Conservation (phyloP, 1,140 invertebrate species). For the Zelostemma sp. region DNA sequence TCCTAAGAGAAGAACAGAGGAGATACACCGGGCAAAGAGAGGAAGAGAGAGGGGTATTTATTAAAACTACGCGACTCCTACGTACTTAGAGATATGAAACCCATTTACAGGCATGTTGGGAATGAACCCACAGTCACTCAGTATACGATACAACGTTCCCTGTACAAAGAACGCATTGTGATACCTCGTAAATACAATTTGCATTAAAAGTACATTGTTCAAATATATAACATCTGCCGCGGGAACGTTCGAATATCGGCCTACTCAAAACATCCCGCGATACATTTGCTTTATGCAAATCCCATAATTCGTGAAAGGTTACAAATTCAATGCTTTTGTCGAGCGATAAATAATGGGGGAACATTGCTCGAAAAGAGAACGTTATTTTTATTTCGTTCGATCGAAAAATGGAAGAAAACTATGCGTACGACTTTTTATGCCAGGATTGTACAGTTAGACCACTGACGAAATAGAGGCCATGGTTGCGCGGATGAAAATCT, state of each 20-base stretch:
- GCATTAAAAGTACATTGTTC: conserved; percentile 44
- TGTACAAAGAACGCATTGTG: conserved; percentile 37
- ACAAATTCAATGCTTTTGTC: background rate
- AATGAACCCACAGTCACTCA: conserved; percentile 36
- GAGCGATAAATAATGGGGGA: too few relatives aligned
- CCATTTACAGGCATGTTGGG: conserved; percentile 47
- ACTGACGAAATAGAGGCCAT: conserved; percentile 17
- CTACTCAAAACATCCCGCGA: conserved; percentile 9
- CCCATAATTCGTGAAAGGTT: conserved; percentile 10
- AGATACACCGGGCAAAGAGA: conserved; percentile 40
- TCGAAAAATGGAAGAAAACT: too few relatives aligned
- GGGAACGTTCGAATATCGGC: conserved; percentile 15
- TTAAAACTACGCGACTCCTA: conserved; percentile 52
- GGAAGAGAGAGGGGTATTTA: conserved; percentile 47
- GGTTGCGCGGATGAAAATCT: conserved; percentile 55
- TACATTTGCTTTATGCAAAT: conserved; percentile 26
- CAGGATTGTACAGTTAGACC: conserved; percentile 34
- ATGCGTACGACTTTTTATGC: too few relatives aligned
- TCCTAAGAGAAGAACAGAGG: conserved; percentile 51
- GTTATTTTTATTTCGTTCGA: too few relatives aligned
- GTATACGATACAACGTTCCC: conserved; percentile 30
- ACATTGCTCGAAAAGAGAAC: too few relatives aligned
- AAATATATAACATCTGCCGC: conserved; percentile 39
- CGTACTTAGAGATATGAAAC: conserved; percentile 50
- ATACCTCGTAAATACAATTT: conserved; percentile 46